Evolutionary conservation across 2,113 vertebrate species (phyloP).

Genomic region (Elaphurus davidianus): DNA sequence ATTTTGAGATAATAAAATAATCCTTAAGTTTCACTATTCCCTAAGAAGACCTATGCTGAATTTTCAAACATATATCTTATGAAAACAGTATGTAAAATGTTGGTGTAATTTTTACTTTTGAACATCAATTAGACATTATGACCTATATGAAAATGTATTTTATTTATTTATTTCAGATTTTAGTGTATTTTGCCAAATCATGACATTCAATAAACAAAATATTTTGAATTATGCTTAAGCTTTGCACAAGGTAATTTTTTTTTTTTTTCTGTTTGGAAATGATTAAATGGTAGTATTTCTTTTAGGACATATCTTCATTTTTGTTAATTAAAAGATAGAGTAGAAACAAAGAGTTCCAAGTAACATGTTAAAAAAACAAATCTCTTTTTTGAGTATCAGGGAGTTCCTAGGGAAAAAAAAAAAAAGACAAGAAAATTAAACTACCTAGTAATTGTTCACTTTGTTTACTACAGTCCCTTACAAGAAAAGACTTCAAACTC

Average conservation of each 20-base stretch:
- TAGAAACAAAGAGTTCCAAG: neutral
- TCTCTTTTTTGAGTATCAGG: neutral
- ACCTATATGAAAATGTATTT: neutral
- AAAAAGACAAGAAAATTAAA: neutral
- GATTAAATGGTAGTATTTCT: neutral
- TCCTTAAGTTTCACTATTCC: neutral
- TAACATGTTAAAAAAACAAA: neutral
- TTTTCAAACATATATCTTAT: neutral
- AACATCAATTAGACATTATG: neutral
- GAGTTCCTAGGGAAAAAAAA: neutral
- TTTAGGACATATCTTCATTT: neutral
- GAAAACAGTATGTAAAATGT: neutral
- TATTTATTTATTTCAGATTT: neutral
- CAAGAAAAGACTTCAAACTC: neutral
- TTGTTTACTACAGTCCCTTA: neutral
- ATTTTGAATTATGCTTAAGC: neutral
- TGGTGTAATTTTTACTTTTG: neutral
- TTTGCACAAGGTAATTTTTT: neutral
- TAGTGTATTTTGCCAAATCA: neutral
- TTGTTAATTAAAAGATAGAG: neutral
- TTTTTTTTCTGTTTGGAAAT: neutral
- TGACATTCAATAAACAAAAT: neutral
- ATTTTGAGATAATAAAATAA: slow-evolving; percentile 3
- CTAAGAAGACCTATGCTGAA: neutral
- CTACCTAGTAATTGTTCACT: neutral